phyloP scores from a whole-genome alignment of 2,888 invertebrate genomes.

The Microplitis manilae region DNA sequence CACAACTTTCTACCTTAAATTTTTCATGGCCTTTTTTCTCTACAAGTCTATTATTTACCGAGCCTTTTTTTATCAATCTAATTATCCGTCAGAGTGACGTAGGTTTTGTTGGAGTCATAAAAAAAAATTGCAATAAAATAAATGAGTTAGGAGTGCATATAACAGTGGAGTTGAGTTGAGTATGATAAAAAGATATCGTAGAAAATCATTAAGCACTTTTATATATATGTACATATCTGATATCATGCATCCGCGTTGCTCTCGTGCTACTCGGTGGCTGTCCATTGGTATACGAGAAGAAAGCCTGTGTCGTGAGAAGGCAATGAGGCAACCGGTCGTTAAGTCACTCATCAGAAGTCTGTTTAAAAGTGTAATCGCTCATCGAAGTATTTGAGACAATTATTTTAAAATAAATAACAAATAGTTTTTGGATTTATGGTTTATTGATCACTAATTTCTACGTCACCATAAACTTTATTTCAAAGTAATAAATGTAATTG shows the following conservation, averaged over 20 bases:
- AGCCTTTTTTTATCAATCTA: not conserved
- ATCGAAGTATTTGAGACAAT: not conserved
- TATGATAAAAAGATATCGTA: constrained; percentile 15
- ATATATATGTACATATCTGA: constrained; percentile 3
- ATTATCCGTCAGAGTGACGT: not conserved
- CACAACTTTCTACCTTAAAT: not conserved
- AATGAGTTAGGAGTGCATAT: not conserved
- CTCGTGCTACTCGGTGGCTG: constrained; percentile 17
- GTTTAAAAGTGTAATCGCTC: constrained; percentile 36
- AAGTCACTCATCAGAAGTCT: constrained; percentile 41
- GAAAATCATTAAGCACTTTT: constrained; percentile 12
- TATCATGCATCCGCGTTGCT: constrained; percentile 20
- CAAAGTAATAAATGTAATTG: no score
- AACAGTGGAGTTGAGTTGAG: not conserved
- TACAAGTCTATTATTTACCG: not conserved
- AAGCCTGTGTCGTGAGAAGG: constrained; percentile 59
- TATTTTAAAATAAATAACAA: constrained; percentile 3
- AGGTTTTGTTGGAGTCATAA: not conserved
- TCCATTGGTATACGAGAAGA: constrained; percentile 19
- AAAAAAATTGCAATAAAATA: not conserved
- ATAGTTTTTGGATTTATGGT: constrained; percentile 34
- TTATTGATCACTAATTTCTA: no score
- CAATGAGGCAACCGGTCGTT: constrained; percentile 63
- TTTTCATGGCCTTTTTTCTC: not conserved
- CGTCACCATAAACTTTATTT: no score